A percentile compares a stretch with the other conserved stretches of the same genome.
Evolutionary conservation across 1,140 invertebrate species (phyloP).

Genomic region (Bradysia coprophila): DNA sequence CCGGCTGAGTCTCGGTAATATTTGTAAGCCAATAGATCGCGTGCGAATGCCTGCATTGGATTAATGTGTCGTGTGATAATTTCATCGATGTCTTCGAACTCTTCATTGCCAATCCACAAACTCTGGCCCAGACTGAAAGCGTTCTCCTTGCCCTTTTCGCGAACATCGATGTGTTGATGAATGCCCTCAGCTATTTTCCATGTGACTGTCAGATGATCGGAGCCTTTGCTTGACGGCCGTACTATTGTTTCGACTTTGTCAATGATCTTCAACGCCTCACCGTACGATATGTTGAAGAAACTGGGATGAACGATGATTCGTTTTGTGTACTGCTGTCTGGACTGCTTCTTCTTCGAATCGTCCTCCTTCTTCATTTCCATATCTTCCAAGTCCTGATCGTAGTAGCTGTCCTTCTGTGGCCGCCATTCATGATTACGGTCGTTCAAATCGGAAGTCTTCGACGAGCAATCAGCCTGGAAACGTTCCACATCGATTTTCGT

Average conservation of each 20-base stretch:
- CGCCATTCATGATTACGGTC: slow-evolving; percentile 86
- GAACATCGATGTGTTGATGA: slow-evolving; percentile 89
- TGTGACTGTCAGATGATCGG: slow-evolving; percentile 90
- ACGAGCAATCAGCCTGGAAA: slow-evolving; percentile 88
- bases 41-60: slow-evolving; percentile 83
- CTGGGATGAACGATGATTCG: slow-evolving; percentile 94
- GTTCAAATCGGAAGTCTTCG: slow-evolving; percentile 77
- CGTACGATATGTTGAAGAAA: slow-evolving; percentile 92
- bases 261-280: slow-evolving; percentile 83
- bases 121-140: slow-evolving; percentile 78
- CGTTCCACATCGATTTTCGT: slow-evolving; percentile 90
- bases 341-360: slow-evolving; percentile 62
- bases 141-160: slow-evolving; percentile 94
- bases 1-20: slow-evolving; percentile 61
- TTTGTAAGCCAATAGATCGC: slow-evolving; percentile 82
- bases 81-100: slow-evolving; percentile 98
- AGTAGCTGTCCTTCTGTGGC: slow-evolving; percentile 77
- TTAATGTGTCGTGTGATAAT: slow-evolving; percentile 92
- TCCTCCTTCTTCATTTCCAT: slow-evolving; percentile 59
- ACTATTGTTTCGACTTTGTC: slow-evolving; percentile 95
- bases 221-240: slow-evolving; percentile 89
- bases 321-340: slow-evolving; percentile 71
- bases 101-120: slow-evolving; percentile 72
- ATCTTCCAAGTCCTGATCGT: slow-evolving; percentile 75
- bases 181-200: slow-evolving; percentile 95